Percentiles rank a stretch among this genome's conserved stretches.
These are phyloP conservation scores for Battus philenor DNA, from an alignment of 1,140 invertebrate genomes.

Conservation along the genomic window DNA sequence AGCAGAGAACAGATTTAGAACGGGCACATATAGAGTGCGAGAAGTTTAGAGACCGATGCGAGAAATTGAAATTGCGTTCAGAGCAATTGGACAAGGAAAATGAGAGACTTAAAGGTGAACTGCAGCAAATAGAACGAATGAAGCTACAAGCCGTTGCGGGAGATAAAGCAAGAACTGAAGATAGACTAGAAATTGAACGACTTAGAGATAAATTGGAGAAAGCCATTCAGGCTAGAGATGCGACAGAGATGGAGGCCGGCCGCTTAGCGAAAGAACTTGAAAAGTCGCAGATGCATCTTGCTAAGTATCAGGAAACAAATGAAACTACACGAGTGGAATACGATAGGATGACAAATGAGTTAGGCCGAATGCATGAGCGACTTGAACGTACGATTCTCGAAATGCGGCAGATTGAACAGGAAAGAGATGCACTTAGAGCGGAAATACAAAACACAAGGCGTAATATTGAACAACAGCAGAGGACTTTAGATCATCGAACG, in stretches of 20 bases:
- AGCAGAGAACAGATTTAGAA: conserved; percentile 86
- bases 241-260: conserved; percentile 89
- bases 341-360: conserved; percentile 87
- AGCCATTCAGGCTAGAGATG: conserved; percentile 84
- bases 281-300: conserved; percentile 87
- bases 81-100: conserved; percentile 85
- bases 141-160: conserved; percentile 78
- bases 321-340: conserved; percentile 88
- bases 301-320: conserved; percentile 87
- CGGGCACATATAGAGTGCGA: conserved; percentile 89
- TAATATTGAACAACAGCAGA: conserved; percentile 81
- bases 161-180: conserved; percentile 79
- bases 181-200: conserved; percentile 85
- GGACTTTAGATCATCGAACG: conserved; percentile 77
- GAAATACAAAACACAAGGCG: conserved; percentile 82
- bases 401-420: conserved; percentile 80
- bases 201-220: conserved; percentile 91
- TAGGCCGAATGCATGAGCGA: conserved; percentile 86
- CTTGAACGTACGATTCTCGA: conserved; percentile 82
- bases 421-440: conserved; percentile 81
- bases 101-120: conserved; percentile 82
- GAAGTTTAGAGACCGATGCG: conserved; percentile 88
- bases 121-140: conserved; percentile 82
- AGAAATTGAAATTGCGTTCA: conserved; percentile 84
- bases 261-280: conserved; percentile 91